Conservation (phyloP, 1,140 invertebrate genomes). For the Nymphalis io region DNA sequence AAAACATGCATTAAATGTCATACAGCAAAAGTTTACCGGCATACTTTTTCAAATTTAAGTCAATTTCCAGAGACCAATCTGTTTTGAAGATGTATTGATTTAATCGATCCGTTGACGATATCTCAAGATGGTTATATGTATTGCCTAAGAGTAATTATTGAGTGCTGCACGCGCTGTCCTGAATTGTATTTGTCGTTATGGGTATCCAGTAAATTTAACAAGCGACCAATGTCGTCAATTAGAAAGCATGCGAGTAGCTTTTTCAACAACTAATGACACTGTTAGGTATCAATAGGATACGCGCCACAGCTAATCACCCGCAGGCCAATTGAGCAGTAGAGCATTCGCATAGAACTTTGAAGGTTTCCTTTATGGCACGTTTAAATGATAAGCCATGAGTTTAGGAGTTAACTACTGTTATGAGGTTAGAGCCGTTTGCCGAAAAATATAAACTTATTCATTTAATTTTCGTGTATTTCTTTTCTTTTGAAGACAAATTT, state of each 20-base stretch:
- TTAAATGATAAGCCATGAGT: too few relatives aligned
- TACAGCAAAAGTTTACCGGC: slow-evolving; percentile 29
- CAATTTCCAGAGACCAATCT: background rate
- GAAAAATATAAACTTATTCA: too few relatives aligned
- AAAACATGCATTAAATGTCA: too few relatives aligned
- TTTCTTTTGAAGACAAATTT: too few relatives aligned
- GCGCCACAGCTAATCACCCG: too few relatives aligned
- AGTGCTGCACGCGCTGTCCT: slow-evolving; percentile 16
- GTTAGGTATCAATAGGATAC: too few relatives aligned
- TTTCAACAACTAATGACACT: slow-evolving; percentile 9
- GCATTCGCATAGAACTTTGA: too few relatives aligned
- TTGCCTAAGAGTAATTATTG: slow-evolving; percentile 24
- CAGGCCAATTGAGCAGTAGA: too few relatives aligned
- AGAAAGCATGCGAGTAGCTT: slow-evolving; percentile 19
- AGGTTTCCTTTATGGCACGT: too few relatives aligned
- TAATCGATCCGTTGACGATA: background rate
- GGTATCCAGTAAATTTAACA: slow-evolving; percentile 22
- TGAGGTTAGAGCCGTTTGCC: too few relatives aligned
- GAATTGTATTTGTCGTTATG: slow-evolving; percentile 26
- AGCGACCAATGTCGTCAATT: slow-evolving; percentile 30
- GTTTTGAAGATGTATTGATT: background rate
- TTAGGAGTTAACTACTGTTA: too few relatives aligned
- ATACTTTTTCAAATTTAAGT: slow-evolving; percentile 12
- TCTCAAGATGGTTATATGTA: slow-evolving; percentile 14
- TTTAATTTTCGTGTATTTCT: too few relatives aligned